Conservation (phyloP, 2,113 vertebrate genomes). For the Mesoclemmys tuberculata region DNA sequence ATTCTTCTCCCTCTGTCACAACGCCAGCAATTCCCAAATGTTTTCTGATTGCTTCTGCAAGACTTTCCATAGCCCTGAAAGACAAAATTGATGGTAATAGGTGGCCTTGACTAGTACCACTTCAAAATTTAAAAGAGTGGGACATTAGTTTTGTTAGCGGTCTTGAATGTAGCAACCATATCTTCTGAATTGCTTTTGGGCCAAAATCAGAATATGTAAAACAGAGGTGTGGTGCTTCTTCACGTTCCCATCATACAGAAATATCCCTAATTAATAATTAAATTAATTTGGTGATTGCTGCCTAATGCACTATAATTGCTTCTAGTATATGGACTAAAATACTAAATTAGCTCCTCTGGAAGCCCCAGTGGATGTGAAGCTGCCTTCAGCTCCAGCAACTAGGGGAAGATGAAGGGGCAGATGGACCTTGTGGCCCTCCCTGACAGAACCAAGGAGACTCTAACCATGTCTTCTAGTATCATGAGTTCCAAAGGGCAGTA, state of each 20-base stretch:
- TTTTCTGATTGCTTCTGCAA: background rate
- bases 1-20: background rate
- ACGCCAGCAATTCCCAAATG: background rate
- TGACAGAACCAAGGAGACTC: background rate
- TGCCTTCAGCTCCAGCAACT: background rate
- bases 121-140: background rate
- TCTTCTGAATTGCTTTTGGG: background rate
- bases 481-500: background rate
- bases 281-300: background rate
- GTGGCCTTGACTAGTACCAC: background rate
- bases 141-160: background rate
- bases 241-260: background rate
- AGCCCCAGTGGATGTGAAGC: background rate
- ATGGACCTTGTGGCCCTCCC: background rate
- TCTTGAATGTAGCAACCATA: background rate
- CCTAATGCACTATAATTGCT: background rate
- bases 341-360: background rate
- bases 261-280: slow-evolving; percentile 12
- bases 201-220: background rate
- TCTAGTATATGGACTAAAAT: slow-evolving; percentile 10
- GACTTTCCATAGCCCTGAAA: background rate
- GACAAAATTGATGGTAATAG: background rate
- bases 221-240: background rate
- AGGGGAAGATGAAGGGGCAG: background rate
- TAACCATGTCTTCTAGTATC: background rate